Conservation (phyloP, 92 coral and sea anemone genomes). For the Siderastrea radians region DNA sequence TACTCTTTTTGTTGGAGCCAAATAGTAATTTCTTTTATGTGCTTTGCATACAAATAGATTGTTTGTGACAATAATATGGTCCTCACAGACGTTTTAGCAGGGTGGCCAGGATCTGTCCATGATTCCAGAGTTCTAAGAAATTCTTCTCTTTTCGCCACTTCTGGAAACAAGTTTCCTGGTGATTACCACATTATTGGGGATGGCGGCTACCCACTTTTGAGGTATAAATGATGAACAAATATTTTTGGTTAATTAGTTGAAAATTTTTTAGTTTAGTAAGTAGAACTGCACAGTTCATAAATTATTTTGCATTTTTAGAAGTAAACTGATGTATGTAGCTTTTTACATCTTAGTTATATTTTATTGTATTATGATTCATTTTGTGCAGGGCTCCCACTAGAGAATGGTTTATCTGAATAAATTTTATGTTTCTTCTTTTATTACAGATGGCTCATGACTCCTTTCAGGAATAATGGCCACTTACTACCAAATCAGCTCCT, state of each 20-base stretch:
- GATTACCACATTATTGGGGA: constrained; percentile 12
- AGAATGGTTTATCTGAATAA: background rate
- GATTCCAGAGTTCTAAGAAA: constrained; percentile 58
- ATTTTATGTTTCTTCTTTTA: background rate
- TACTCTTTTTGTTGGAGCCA: too few relatives aligned
- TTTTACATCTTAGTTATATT: background rate
- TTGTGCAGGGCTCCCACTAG: too few relatives aligned
- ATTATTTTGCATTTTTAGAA: background rate
- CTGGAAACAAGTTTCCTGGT: constrained; percentile 30
- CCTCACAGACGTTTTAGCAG: constrained; percentile 34
- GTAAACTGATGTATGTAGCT: background rate
- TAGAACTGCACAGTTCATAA: background rate
- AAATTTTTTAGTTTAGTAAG: too few relatives aligned
- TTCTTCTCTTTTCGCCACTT: constrained; percentile 18
- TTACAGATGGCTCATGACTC: constrained; percentile 67
- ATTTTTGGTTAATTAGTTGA: background rate
- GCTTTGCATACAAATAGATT: background rate
- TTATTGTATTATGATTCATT: background rate
- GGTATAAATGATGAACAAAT: background rate
- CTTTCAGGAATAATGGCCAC: constrained; percentile 69
- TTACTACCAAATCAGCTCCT: constrained; percentile 29
- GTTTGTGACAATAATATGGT: constrained; percentile 35
- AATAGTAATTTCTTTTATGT: too few relatives aligned
- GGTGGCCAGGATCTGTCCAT: constrained; percentile 78
- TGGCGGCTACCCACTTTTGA: background rate